phyloP scores from a whole-genome alignment of 2,797 vertebrate genomes.

The Neostethus bicornis region DNA sequence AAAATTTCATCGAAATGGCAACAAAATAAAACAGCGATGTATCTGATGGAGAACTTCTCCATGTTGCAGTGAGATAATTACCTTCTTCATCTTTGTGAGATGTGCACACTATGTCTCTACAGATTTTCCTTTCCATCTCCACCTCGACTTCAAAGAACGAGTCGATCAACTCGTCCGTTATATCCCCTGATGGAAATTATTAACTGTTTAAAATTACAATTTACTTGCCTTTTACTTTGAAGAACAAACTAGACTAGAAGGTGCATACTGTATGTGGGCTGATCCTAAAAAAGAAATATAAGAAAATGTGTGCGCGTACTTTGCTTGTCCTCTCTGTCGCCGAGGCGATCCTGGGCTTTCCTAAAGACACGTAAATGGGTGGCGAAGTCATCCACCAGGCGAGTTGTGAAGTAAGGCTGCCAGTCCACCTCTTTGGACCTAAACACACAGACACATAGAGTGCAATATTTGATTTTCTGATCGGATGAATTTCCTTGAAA shows the following conservation, averaged over 20 bases:
- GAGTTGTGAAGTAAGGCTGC: slow-evolving; percentile 99
- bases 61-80: slow-evolving; percentile 51
- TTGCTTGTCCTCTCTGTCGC: slow-evolving; percentile 92
- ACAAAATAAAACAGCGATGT: no score
- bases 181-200: slow-evolving; percentile 76
- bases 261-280: no score
- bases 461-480: not conserved
- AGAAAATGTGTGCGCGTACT: slow-evolving; percentile 70
- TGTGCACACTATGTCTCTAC: slow-evolving; percentile 95
- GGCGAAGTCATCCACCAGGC: slow-evolving; percentile 97
- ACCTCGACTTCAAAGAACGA: slow-evolving; percentile 98
- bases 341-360: slow-evolving; percentile 95
- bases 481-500: not conserved
- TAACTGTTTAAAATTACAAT: not conserved
- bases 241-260: not conserved
- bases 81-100: slow-evolving; percentile 98
- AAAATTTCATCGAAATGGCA: slow-evolving; percentile 1
- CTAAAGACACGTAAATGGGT: slow-evolving; percentile 97
- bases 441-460: not conserved
- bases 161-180: slow-evolving; percentile 92
- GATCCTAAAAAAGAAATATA: not conserved
- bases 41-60: not conserved
- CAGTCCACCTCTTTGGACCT: slow-evolving; percentile 96
- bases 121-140: slow-evolving; percentile 97
- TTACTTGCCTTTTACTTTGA: not conserved